Base-by-base conservation (phyloP, 1,140 invertebrate species). In the Neomicropteryx cornuta region DNA sequence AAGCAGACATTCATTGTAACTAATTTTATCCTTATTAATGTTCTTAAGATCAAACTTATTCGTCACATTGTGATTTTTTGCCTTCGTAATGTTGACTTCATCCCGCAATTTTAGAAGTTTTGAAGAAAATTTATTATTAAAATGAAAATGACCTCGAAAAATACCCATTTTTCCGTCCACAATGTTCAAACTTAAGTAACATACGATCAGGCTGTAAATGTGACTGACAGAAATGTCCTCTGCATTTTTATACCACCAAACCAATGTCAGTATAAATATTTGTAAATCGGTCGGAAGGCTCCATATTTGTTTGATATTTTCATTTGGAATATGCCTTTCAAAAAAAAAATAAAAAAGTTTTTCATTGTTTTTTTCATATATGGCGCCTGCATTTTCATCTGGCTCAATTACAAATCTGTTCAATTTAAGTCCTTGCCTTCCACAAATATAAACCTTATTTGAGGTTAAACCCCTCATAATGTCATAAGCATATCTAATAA, bases 401-500 rank as follows among this genome's bases (percentile, higher is more conserved):
- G 37, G 49, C 17, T 47, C 44, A 28, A 63, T 46, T 21, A 53
- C 46, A 32, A 54, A 49, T 31, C 60, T 58, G 14, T 50, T 47
- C 30, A 54, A 64, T 5, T 55, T 48, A 36, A 32, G 41, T 31
- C 50, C 40, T 13, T 45, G 55, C 35, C 58, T 53, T 46, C 58
- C 54, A 17, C 58, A 46, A 2, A 62, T 52, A 53, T 62, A 63
- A 11, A 70, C 41, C 51, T 47, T 49, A 64, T 56, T 42, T 43
- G 53, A 35, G 47, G 52, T 5, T 53, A 50, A 49, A 49, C 59
- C 46, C 47, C 50, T 46, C 1, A 90, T 50, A 36, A 87, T 60
- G 39, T 75, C 76, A 61, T 76, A 87, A 27, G 76, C 71, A 40
- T 75, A 70, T 48, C 65, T 58, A 22, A 89, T 48, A 29, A 91